These are phyloP conservation scores for Aphelinus atriplicis DNA, from an alignment of 1,140 invertebrate genomes.

Conservation along the genomic window DNA sequence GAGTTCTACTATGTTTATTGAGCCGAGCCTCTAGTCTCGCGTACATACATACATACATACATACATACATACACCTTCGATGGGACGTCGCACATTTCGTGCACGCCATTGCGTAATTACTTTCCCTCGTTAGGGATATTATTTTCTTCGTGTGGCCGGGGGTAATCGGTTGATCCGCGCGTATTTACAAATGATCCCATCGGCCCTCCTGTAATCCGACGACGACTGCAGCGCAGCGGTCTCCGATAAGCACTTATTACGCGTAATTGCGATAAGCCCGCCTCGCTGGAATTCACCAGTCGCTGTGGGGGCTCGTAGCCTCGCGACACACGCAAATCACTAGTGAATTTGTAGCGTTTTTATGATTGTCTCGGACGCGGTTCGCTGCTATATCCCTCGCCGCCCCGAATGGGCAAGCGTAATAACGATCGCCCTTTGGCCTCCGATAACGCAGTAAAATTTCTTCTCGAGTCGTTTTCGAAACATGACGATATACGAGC, in stretches of 20 bases:
- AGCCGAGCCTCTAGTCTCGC: too few species aligned
- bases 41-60: too few species aligned
- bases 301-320: slow-evolving; percentile 12
- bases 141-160: slow-evolving; percentile 44
- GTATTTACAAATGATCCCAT: slow-evolving; percentile 36
- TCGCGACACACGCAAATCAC: too few species aligned
- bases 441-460: too few species aligned
- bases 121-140: slow-evolving; percentile 63
- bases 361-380: slow-evolving; percentile 8
- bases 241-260: slow-evolving; percentile 38
- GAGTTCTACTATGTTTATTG: too few species aligned
- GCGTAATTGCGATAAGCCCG: slow-evolving; percentile 27
- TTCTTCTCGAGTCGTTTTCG: too few species aligned
- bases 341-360: slow-evolving; percentile 22
- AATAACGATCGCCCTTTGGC: too few species aligned
- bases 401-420: too few species aligned
- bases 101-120: slow-evolving; percentile 65
- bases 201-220: neutral
- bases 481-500: too few species aligned
- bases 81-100: slow-evolving; percentile 43
- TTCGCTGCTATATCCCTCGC: too few species aligned
- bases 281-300: slow-evolving; percentile 36
- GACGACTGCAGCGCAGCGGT: slow-evolving; percentile 9
- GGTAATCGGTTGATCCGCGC: too few species aligned
- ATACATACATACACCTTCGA: too few species aligned